Base-by-base conservation (phyloP, 2,888 invertebrate genomes). In the Cephus spinipes region DNA sequence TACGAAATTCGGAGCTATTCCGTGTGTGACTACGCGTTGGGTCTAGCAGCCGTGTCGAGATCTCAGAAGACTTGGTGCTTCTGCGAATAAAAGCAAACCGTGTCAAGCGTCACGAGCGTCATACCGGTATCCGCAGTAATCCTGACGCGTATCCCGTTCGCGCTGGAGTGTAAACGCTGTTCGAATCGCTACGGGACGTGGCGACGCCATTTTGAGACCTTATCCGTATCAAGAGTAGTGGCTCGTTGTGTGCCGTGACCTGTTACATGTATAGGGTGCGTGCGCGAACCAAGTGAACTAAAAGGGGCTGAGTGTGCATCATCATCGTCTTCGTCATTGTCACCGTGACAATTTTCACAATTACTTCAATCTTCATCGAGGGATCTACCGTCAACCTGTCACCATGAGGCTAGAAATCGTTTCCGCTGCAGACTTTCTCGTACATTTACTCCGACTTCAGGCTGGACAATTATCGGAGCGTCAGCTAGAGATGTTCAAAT, bases 401-500 rank as follows among this genome's bases (percentile, higher is more conserved):
- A 86, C 82, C 80, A 93, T 93, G 93, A 92, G 92, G 87, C 85
- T 92, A 82, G 93, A 93, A 90, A 92, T 93, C 75, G 90, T 92
- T 79, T 92, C 92, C 77, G 93, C 93, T 77, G 92, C 92, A 82
- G 92, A 92, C 84, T 93, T 93, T 86, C 87, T 93, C 77, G 92
- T 93, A 84, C 92, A 92, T 85, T 86, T 93, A 83, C 86, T 93
- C 81, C 90, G 93, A 75, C 88, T 92, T 76, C 91, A 92, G 81
- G 86, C 90, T 31, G 90, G 90, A 73, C 90, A 91, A 81, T 82
- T 91, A 80, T 87, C 89, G 68, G 91, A 91, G 79, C 86, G 94
- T 40, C 92, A 92, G 84, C 85, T 93, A 77, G 92, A 92, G 68
- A 88, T 90, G 85, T 93, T 93, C 87, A 92, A 92, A 80, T 89